Evolutionary conservation across 2,888 invertebrate species (phyloP), one percentile per base, ranked within the genome.

Genomic region (Macaria liturata): DNA sequence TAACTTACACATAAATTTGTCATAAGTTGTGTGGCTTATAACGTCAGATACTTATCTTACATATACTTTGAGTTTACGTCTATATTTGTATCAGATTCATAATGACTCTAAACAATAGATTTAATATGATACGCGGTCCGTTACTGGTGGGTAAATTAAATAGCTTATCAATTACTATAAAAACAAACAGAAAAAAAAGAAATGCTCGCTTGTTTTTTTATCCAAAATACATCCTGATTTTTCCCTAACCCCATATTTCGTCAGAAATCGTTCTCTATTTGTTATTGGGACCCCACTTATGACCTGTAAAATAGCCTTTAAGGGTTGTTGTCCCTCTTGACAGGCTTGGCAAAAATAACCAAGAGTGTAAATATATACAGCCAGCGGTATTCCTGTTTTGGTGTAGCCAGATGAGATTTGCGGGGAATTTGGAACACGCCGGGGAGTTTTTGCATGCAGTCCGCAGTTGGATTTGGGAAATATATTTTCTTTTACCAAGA

Each of bases 281-380:
- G 55, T 55, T 60, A 60, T 55, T 52, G 52, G 52, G 55, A 57
- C 65, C 67, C 60, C 61, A 61, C 62, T 67, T 64, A 65, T 59
- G 62, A 59, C 57, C 59, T 65, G 67, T 65, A 65, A n/a, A 67
- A 64, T 65, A 59, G 62, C 59, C 48, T 49, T 57, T 58, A 59
- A 65, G 65, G 64, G 64, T 56, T 59, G 60, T 56, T 20, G 63
- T 54, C 63, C 64, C 61, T 66, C 59, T 63, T 60, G 54, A 46
- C 61, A 54, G 50, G 55, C 59, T 63, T 54, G 59, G 46, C 61
- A 51, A 53, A 59, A 60, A 60, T 56, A 60, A 53, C 44, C 48
- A 37, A 37, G 54, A 50, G 60, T 58, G 57, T 62, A 62, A 62
- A 61, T 65, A 65, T 61, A 61, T 60, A 59, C 54, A 52, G 40